These are phyloP conservation scores for Taphrorychus bicolor DNA, from an alignment of 2,888 invertebrate genomes.

Conservation along the genomic window DNA sequence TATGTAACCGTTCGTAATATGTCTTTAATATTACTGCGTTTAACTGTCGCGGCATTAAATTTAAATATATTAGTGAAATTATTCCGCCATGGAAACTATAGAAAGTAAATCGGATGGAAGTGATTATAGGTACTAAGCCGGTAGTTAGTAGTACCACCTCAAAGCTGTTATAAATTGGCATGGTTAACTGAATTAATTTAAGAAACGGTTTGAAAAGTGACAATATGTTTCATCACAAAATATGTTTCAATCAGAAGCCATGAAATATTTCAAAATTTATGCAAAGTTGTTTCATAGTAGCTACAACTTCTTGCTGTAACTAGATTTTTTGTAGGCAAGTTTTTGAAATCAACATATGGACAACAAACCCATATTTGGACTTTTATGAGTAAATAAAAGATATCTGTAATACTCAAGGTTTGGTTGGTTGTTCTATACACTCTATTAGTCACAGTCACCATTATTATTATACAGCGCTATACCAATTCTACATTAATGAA, in stretches of 20 bases:
- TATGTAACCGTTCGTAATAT: conserved; percentile 25
- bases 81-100: background rate
- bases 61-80: background rate
- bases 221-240: background rate
- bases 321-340: too few relatives aligned
- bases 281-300: background rate
- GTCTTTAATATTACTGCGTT: background rate
- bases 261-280: background rate
- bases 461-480: background rate
- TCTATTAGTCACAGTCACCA: background rate
- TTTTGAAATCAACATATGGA: background rate
- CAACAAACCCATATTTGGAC: background rate
- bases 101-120: background rate
- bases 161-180: background rate
- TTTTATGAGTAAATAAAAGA: background rate
- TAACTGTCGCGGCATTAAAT: background rate
- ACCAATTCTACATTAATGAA: background rate
- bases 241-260: background rate
- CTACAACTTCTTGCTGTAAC: background rate
- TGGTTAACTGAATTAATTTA: background rate
- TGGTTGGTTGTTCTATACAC: background rate
- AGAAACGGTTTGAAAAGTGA: background rate
- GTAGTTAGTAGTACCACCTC: too few relatives aligned
- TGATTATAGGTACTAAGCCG: background rate
- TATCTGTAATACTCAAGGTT: background rate